phyloP scores from a whole-genome alignment of 2,797 vertebrate genomes.

The Zenarchopterus dispar region DNA sequence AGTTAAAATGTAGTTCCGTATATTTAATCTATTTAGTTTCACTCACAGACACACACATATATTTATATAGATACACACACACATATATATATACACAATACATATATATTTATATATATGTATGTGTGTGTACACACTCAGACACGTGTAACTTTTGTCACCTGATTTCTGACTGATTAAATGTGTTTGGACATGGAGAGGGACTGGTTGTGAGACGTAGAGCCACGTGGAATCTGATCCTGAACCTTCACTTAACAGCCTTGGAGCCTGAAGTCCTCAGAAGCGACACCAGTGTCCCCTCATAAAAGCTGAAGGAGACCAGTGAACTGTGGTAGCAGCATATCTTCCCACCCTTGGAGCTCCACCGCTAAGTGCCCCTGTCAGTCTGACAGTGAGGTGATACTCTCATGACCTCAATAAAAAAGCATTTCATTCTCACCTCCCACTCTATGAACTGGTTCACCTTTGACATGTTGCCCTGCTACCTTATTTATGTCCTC shows the following conservation, averaged over 20 bases:
- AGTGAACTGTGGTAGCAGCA: conserved; percentile 22
- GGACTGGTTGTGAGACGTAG: too few species aligned
- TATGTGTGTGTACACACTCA: too few species aligned
- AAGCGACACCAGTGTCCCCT: conserved; percentile 2
- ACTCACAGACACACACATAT: too few species aligned
- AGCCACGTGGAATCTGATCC: neutral
- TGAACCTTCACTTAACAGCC: neutral
- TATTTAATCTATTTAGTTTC: too few species aligned
- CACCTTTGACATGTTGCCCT: too few species aligned
- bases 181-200: too few species aligned
- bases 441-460: conserved; percentile 54
- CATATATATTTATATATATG: too few species aligned
- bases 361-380: conserved; percentile 65
- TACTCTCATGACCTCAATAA: conserved; percentile 80
- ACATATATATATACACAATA: too few species aligned
- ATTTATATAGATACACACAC: too few species aligned
- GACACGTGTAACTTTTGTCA: too few species aligned
- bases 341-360: conserved; percentile 61
- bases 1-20: too few species aligned
- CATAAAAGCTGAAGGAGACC: conserved; percentile 24
- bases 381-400: conserved; percentile 72
- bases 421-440: conserved; percentile 75
- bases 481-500: conserved; percentile 71
- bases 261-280: conserved; percentile 2
- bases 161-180: too few species aligned